Conservation (phyloP, 1,140 invertebrate genomes). For the Amphibalanus amphitrite region DNA sequence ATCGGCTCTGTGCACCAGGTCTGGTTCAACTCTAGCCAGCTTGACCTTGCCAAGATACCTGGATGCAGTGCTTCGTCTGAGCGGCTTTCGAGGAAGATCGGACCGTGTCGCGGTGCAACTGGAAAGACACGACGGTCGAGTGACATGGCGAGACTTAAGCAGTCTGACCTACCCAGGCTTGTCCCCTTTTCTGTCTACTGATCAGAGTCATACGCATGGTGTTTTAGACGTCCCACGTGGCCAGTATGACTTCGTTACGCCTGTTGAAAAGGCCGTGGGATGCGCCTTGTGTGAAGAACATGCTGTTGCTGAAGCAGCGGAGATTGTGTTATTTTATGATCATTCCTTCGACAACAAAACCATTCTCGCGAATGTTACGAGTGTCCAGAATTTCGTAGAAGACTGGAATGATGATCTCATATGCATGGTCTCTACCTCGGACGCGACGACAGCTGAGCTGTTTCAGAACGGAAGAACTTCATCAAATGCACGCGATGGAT, state of each 20-base stretch:
- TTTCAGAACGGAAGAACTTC: neutral
- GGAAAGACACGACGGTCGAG: neutral
- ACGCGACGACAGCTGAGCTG: no score
- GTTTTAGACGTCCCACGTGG: neutral
- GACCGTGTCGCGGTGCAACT: neutral
- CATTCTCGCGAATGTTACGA: neutral
- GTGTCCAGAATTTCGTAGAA: neutral
- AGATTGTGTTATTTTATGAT: neutral
- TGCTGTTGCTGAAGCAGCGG: neutral
- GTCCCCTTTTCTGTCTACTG: neutral
- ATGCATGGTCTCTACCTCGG: neutral
- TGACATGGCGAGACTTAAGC: neutral
- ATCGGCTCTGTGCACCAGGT: neutral
- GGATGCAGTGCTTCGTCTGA: neutral
- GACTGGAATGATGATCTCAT: neutral
- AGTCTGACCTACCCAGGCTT: neutral
- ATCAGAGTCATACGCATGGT: neutral
- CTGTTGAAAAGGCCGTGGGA: neutral
- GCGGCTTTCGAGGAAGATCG: neutral
- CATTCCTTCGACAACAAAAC: neutral
- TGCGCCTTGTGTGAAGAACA: neutral
- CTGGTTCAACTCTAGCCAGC: neutral
- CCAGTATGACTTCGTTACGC: neutral
- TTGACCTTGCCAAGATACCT: neutral
- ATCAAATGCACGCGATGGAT: no score